Percentiles rank a stretch among this genome's conserved stretches.
phyloP scores from a whole-genome alignment of 2,113 vertebrate species.

The Pogona vitticeps region DNA sequence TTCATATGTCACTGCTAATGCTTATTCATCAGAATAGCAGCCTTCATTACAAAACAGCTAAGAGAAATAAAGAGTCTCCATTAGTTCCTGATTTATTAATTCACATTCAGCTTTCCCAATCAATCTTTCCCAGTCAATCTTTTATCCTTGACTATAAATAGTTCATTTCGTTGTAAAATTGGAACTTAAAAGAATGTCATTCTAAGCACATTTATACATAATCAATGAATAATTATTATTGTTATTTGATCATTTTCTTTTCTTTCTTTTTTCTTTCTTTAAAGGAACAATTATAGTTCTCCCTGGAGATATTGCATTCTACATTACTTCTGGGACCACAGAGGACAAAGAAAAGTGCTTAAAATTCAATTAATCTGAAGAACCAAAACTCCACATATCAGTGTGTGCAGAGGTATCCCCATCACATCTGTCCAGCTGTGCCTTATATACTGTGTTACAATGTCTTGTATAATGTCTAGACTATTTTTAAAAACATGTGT shows the following conservation, averaged over 20 bases:
- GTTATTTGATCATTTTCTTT: conserved; percentile 69
- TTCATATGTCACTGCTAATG: conserved; percentile 71
- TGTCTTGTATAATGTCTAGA: no score
- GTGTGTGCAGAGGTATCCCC: conserved; percentile 62
- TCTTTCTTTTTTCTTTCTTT: conserved; percentile 4
- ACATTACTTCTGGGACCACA: conserved; percentile 79
- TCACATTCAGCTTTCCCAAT: conserved; percentile 75
- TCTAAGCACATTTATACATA: conserved; percentile 65
- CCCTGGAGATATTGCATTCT: conserved; percentile 85
- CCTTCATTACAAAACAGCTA: conserved; percentile 72
- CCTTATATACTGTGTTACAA: no score
- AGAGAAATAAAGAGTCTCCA: conserved; percentile 76
- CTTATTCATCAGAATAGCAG: conserved; percentile 72
- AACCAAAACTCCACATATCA: conserved; percentile 72
- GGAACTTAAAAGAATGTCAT: conserved; percentile 62
- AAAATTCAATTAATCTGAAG: conserved; percentile 71
- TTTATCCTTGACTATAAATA: conserved; percentile 65
- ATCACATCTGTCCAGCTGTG: conserved; percentile 68
- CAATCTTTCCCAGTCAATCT: no score
- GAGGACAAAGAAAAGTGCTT: conserved; percentile 71
- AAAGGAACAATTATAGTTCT: conserved; percentile 73
- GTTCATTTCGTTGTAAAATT: conserved; percentile 52
- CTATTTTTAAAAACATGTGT: no score
- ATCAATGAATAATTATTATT: conserved; percentile 66
- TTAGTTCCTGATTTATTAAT: conserved; percentile 71